Base-by-base conservation (phyloP, 2,888 invertebrate species). In the Ornithoptera alexandrae region DNA sequence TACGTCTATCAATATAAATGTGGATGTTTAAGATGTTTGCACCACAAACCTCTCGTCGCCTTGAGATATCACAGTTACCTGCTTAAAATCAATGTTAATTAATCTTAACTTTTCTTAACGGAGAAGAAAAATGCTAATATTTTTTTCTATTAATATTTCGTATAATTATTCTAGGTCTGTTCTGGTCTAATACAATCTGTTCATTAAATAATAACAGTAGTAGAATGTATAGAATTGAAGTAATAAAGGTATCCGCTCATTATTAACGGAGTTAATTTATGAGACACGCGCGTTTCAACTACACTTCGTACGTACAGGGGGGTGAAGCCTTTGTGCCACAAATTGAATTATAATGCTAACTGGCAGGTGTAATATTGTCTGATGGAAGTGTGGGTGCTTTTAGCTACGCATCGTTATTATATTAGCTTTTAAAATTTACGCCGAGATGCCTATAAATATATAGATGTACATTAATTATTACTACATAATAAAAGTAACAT, bases 291-390 rank as follows among this genome's bases (percentile, higher is more conserved):
- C 50, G 59, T 66, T 66, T 60, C 59, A 66, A 50, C 66, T 66
- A 60, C 59, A 57, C 65, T 58, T 20, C 46, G 60, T 39, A 60
- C 39, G 60, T 57, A 57, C 20, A 20, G 2, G n/a, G 30, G 57
- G 20, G 57, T 57, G 58, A 50, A 60, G 63, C 64, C 68, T 68
- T 68, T 68, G 68, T 68, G 59, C 59, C 68, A 39, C 60, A 68
- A 68, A 68, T 68, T 68, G 59, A 68, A 68, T 68, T 64, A 68
- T 64, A 53, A 53, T 20, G 36, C 50, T 68, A 68, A 64, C 59
- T 59, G 64, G 60, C 50, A 68, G 63, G 68, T 68, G 64, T 64
- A 64, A 68, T 65, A 65, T 65, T 39, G 65, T 65, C 65, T 36
- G 39, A 65, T 57, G 65, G 57, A 65, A 65, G 53, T 65, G 65